These are phyloP conservation scores for Plectropomus leopardus DNA, from an alignment of 2,113 vertebrate species.

Conservation along the genomic window DNA sequence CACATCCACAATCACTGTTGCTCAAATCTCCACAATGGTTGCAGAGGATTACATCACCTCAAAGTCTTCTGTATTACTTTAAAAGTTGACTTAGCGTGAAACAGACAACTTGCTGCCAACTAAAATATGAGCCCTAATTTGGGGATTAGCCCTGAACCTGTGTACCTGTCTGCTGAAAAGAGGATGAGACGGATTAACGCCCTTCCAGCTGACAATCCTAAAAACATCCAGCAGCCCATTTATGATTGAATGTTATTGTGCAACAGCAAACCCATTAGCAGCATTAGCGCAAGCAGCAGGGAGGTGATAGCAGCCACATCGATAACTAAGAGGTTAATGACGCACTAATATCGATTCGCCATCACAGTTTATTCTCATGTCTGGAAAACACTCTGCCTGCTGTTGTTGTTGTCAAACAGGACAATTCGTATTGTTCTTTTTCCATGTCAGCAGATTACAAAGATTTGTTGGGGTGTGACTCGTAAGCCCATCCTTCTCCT, in stretches of 20 bases:
- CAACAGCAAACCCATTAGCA: slow-evolving; percentile 12
- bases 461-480: background rate
- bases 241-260: slow-evolving; percentile 22
- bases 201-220: slow-evolving; percentile 26
- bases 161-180: slow-evolving; percentile 29
- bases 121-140: slow-evolving; percentile 8
- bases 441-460: background rate
- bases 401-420: slow-evolving; percentile 2
- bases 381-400: slow-evolving; percentile 4
- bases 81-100: background rate
- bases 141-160: slow-evolving; percentile 32
- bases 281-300: background rate
- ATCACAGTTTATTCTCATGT: slow-evolving; percentile 15
- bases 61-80: background rate
- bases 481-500: background rate
- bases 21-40: background rate
- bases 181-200: slow-evolving; percentile 47
- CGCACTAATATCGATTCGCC: slow-evolving; percentile 6
- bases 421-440: background rate
- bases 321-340: slow-evolving; percentile 29
- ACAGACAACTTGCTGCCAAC: background rate
- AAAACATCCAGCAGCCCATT: slow-evolving; percentile 18
- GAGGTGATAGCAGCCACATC: background rate
- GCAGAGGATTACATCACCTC: background rate
- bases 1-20: background rate